Evolutionary conservation across 2,113 vertebrate genomes (phyloP).

Genomic region (Macroglossus sobrinus): DNA sequence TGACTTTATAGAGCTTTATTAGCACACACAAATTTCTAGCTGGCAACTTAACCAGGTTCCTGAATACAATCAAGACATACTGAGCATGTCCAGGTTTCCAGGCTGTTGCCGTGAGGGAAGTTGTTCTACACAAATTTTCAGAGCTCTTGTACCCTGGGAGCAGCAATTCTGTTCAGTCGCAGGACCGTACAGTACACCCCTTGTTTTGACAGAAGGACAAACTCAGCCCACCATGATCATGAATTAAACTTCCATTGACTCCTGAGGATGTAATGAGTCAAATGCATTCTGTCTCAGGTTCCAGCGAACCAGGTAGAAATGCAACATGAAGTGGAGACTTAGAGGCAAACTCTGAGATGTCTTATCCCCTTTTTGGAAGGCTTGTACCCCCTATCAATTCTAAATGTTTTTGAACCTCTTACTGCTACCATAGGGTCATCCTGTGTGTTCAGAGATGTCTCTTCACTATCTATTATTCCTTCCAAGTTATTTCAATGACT

Average conservation of each 20-base stretch:
- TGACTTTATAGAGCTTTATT: background rate
- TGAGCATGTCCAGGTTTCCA: background rate
- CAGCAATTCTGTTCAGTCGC: background rate
- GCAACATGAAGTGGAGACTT: rapidly evolving
- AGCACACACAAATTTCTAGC: background rate
- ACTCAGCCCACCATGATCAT: background rate
- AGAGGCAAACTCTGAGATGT: background rate
- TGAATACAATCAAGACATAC: background rate
- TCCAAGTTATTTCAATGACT: background rate
- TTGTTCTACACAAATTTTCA: rapidly evolving
- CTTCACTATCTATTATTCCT: background rate
- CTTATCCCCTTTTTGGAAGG: too few relatives aligned
- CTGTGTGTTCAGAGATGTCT: background rate
- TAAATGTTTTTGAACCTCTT: background rate
- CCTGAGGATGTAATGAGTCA: background rate
- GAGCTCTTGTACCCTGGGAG: background rate
- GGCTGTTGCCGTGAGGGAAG: background rate
- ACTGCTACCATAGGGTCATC: background rate
- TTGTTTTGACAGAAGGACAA: background rate
- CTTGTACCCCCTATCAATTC: background rate
- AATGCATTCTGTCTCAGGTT: background rate
- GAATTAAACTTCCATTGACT: background rate
- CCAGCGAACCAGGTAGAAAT: background rate
- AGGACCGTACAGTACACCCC: rapidly evolving
- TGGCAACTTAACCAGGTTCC: background rate